Evolutionary conservation across 2,888 invertebrate species (phyloP).

Genomic region (Brachyptera putata): DNA sequence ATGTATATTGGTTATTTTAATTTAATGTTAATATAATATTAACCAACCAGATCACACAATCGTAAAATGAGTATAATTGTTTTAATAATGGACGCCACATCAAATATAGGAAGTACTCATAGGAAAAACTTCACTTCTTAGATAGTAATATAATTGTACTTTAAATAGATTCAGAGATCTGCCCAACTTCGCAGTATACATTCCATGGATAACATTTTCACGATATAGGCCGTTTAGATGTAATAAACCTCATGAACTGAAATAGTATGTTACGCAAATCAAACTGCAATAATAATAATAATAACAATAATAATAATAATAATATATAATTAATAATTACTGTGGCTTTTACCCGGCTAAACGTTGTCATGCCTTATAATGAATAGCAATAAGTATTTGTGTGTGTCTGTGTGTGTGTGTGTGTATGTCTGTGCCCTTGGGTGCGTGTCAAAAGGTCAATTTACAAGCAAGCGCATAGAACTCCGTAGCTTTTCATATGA

Average conservation of each 20-base stretch:
- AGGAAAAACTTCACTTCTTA: not conserved
- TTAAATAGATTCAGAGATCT: not conserved
- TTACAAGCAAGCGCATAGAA: too few species aligned
- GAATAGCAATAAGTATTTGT: not conserved
- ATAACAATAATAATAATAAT: too few species aligned
- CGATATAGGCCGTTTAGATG: not conserved
- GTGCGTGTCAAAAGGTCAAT: not conserved
- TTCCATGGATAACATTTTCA: not conserved
- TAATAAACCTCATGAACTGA: not conserved
- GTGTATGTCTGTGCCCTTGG: too few species aligned
- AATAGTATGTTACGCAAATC: not conserved
- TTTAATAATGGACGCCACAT: not conserved
- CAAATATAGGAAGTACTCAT: not conserved
- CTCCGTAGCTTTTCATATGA: too few species aligned
- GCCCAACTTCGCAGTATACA: not conserved
- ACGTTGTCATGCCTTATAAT: not conserved
- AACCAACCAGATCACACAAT: conserved; percentile 7
- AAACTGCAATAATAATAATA: not conserved
- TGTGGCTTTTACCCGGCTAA: not conserved
- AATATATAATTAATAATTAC: not conserved
- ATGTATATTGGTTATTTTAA: not conserved
- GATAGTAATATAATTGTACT: not conserved
- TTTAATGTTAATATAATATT: conserved; percentile 21
- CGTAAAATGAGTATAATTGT: not conserved
- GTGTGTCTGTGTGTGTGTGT: too few species aligned